Conservation (phyloP, 2,888 invertebrate genomes). For the Parapristionchus giblindavisi region DNA sequence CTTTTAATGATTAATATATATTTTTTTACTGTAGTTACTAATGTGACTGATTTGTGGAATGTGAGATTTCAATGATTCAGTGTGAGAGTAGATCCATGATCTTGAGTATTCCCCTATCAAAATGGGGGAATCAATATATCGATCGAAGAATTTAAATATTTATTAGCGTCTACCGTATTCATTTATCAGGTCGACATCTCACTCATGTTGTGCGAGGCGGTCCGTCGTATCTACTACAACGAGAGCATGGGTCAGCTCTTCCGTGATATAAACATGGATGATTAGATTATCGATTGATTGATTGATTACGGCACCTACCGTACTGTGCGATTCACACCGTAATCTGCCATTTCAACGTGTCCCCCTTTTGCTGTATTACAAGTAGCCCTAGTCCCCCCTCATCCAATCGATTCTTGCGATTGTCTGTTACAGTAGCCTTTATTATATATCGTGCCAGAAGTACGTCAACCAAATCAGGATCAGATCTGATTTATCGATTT, state of each 20-base stretch:
- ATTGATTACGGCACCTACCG: conserved; percentile 7
- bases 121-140: too few species aligned
- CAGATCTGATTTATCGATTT: too few species aligned
- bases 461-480: too few species aligned
- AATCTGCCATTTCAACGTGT: too few species aligned
- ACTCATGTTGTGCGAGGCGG: conserved; percentile 92
- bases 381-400: too few species aligned
- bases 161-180: neutral
- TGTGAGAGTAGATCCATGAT: too few species aligned
- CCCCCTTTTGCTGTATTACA: too few species aligned
- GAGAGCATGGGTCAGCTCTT: conserved; percentile 99
- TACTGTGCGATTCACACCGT: neutral
- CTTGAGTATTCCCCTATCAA: too few species aligned
- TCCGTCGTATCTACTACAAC: conserved; percentile 96
- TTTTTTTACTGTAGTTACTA: neutral
- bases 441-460: too few species aligned
- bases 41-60: neutral
- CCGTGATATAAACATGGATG: conserved; percentile 65
- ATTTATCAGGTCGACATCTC: conserved; percentile 85
- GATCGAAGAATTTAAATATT: neutral
- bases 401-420: too few species aligned
- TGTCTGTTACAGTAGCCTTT: too few species aligned
- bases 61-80: neutral
- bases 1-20: neutral
- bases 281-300: conserved; percentile 41